These are phyloP conservation scores for Sebastes minor DNA, from an alignment of 2,797 vertebrate species.

Conservation along the genomic window DNA sequence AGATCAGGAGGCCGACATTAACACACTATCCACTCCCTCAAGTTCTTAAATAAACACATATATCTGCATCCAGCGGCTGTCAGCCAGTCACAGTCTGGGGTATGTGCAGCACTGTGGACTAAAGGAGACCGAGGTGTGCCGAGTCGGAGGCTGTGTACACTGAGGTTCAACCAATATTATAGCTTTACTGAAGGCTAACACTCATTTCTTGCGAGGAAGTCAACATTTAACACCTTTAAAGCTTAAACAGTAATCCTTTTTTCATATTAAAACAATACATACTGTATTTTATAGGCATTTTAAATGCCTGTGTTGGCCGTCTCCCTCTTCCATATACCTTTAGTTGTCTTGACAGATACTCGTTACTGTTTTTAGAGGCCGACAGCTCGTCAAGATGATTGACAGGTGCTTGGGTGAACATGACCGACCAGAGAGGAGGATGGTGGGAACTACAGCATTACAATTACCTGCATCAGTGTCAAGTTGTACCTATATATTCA, in stretches of 20 bases:
- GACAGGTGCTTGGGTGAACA: not conserved
- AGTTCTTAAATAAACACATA: conserved; percentile 68
- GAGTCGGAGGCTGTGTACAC: not conserved
- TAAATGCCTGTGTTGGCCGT: not conserved
- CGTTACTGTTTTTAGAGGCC: not conserved
- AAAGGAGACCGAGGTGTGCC: not conserved
- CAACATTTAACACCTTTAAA: not conserved
- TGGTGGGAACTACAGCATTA: not conserved
- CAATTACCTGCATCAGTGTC: not conserved
- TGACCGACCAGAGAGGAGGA: not conserved
- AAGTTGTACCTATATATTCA: not conserved
- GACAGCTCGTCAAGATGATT: conserved; percentile 5
- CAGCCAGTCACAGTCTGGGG: not conserved
- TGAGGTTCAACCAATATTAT: not conserved
- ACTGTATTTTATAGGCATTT: not conserved
- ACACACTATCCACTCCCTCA: conserved; percentile 65
- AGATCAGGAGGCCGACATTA: conserved; percentile 71
- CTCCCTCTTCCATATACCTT: not conserved
- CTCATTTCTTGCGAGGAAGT: not conserved
- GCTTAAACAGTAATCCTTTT: not conserved
- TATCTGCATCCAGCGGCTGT: conserved; percentile 60
- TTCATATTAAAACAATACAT: not conserved
- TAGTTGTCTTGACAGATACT: not conserved
- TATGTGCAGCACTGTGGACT: not conserved
- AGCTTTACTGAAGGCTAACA: not conserved